Base-by-base conservation (phyloP, 2,113 vertebrate genomes). In the Dicerorhinus sumatrensis region DNA sequence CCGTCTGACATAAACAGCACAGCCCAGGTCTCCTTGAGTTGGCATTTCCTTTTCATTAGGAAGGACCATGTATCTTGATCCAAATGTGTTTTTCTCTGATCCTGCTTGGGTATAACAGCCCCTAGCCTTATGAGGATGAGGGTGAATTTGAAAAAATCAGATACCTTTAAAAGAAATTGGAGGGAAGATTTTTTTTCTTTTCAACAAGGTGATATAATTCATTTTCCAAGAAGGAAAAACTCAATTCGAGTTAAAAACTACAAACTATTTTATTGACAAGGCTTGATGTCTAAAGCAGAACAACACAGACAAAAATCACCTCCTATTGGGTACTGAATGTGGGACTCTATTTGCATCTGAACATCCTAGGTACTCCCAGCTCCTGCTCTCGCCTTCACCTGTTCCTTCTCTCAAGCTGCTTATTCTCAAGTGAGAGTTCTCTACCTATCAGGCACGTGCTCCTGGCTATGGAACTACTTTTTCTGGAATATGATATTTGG, bases 181-280 rank as follows among this genome's bases (percentile, higher is more conserved):
- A 23, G n/a, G 23, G 29, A 10, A 21, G 13, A 54, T 18, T 69
- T 58, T 46, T 73, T 70, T 72, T 33, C 33, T 72, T 93, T 90
- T 46, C 16, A 51, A 73, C 12, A 31, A 67, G n/a, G 70, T 70
- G 17, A 60, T 17, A 39, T 1, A 73, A 69, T 81, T 91, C 29
- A 63, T 89, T 93, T 96, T 89, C 75, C 8, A 91, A 89, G n/a
- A 58, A 81, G 75, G 79, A 95, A 91, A 80, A 39, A 48, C 5
- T 16, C 31, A 13, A 27, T 90, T 65, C n/a, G 6, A 36, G 11
- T 79, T 95, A 75, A 89, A 96, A 93, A 77, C 4, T 13, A 0
- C 29, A 56, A n/a, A 5, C 13, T 60, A 39, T 48, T 81, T 95
- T 51, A 72, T 13, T 54, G 70, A n/a, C 63, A 84, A 84, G 77